Base-by-base conservation (phyloP, 2,797 vertebrate species). In the Poeciliopsis paucimaculata region DNA sequence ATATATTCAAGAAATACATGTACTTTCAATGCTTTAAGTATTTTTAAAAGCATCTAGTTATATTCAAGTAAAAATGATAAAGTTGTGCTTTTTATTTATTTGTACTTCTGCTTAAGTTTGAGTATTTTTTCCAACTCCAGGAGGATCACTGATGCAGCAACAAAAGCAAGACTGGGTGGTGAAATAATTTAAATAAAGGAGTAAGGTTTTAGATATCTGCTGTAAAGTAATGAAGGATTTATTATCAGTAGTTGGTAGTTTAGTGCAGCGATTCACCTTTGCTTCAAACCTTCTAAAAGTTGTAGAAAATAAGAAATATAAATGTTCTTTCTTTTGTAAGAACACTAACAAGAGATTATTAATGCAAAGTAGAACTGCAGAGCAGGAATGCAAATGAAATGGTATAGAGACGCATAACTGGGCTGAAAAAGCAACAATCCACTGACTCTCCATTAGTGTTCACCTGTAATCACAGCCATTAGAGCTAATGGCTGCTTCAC, bases 131-230 rank as follows among this genome's bases (percentile, higher is more conserved):
- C 94, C 94, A 96, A 95, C 79, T 96, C 94, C 70, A 96, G 92
- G 72, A 80, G 78, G 79, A 88, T 92, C 46, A 57, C 89, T 55
- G 89, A 95, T n/a, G 73, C 81, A 73, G 86, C 85, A 8, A 73
- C 94, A 51, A 94, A 90, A 88, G 92, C 94, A 45, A 87, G 43
- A 72, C 80, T 95, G 43, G 82, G 82, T 91, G 95, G 95, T 96
- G 10, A 96, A 92, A 82, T 23, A 51, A 51, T 51, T 23, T 23
- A 51, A 8, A 77, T 31, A 36, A 64, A 34, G 15, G 6, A 34
- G 0, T 18, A 39, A 36, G 16, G 18, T 28, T 49, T 53, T 53
- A 39, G 39, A 45, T 28, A n/a, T 71, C 41, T 71, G 13, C 13
- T 71, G 26, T 16, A 8, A 43, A 71, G 5, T 16, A n/a, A 45